Percentiles rank a stretch among this genome's conserved stretches.
These are phyloP conservation scores for Fragum fragum DNA, from an alignment of 2,888 invertebrate species.

Conservation along the genomic window DNA sequence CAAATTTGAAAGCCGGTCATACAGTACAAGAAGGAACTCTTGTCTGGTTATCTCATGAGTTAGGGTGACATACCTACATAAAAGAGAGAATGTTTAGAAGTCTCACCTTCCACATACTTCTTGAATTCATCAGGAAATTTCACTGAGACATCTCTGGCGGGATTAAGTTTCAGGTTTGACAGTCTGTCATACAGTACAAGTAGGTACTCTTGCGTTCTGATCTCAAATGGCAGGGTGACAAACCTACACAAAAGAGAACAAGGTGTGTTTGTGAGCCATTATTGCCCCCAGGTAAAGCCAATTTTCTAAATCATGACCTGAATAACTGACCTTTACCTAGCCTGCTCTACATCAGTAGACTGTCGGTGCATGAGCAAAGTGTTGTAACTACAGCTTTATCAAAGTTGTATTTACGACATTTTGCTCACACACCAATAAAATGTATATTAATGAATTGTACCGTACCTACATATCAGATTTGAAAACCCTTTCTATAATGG, in stretches of 20 bases:
- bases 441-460: too few relatives aligned
- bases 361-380: too few relatives aligned
- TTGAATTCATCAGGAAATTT: constrained; percentile 64
- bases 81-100: not conserved
- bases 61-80: constrained; percentile 55
- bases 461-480: too few relatives aligned
- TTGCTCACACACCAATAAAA: too few relatives aligned
- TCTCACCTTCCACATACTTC: constrained; percentile 60
- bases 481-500: too few relatives aligned
- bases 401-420: too few relatives aligned
- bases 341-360: too few relatives aligned
- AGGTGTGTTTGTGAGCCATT: not conserved
- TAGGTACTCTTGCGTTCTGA: constrained; percentile 61
- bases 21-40: constrained; percentile 58
- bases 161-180: constrained; percentile 60
- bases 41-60: constrained; percentile 66
- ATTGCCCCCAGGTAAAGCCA: not conserved
- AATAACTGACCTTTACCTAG: too few relatives aligned
- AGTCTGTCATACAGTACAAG: constrained; percentile 60
- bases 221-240: constrained; percentile 65
- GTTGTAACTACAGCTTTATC: too few relatives aligned
- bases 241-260: constrained; percentile 44
- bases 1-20: constrained; percentile 60
- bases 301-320: too few relatives aligned
- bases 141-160: constrained; percentile 60